Evolutionary conservation across 2,113 vertebrate genomes (phyloP).

Genomic region (Corythornis madagascariensis): DNA sequence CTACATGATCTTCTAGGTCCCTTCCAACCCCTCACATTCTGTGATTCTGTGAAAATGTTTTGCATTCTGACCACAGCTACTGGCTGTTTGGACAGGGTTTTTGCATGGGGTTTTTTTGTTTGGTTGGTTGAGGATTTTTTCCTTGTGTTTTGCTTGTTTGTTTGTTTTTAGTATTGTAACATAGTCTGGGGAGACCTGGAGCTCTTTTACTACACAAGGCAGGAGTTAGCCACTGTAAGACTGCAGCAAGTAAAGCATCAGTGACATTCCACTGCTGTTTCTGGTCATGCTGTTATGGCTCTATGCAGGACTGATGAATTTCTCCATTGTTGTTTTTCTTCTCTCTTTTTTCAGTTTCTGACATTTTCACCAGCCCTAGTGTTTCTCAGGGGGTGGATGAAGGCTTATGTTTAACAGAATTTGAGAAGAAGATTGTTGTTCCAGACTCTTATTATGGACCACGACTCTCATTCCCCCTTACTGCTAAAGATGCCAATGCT

Average conservation of each 20-base stretch:
- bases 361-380: conserved; percentile 73
- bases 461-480: conserved; percentile 88
- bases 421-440: conserved; percentile 78
- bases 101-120: not conserved
- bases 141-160: not conserved
- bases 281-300: not conserved
- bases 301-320: not conserved
- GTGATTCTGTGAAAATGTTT: not conserved
- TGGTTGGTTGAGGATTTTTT: not conserved
- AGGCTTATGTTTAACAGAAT: conserved; percentile 65
- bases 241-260: not conserved
- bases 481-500: conserved; percentile 77
- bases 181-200: not conserved
- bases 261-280: accelerated
- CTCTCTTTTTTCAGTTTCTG: conserved; percentile 73
- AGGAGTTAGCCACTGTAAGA: not conserved
- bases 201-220: not conserved
- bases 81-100: not conserved
- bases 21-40: too few relatives aligned
- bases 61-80: not conserved
- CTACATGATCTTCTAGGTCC: too few relatives aligned
- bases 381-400: conserved; percentile 44
- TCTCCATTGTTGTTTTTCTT: not conserved
- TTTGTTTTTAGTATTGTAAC: not conserved
- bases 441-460: conserved; percentile 88